Percentiles rank a stretch among this genome's conserved stretches.
Conservation (phyloP, 2,113 vertebrate genomes). For the Heloderma charlesbogerti region DNA sequence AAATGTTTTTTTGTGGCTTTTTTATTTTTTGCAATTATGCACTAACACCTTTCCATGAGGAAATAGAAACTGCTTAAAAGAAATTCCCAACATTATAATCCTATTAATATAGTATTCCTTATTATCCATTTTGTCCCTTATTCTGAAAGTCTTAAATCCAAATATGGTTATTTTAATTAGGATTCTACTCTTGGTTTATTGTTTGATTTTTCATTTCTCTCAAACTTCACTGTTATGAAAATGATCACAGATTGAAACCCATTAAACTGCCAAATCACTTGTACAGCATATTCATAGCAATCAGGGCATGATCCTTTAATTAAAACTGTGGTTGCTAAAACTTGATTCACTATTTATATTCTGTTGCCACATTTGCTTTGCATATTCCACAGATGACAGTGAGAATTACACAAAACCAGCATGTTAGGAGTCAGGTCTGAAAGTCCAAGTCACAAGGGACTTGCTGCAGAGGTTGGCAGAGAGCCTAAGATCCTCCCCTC, state of each 20-base stretch:
- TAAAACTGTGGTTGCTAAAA: background rate
- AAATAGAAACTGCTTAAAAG: constrained; percentile 66
- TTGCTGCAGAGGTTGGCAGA: too few species aligned
- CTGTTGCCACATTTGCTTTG: background rate
- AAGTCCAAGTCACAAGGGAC: background rate
- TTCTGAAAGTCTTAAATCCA: constrained; percentile 55
- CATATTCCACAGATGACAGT: background rate
- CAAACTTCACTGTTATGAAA: constrained; percentile 16
- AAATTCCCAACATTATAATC: constrained; percentile 54
- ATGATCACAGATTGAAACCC: constrained; percentile 6
- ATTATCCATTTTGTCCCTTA: constrained; percentile 63
- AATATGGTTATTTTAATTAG: constrained; percentile 60
- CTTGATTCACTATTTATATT: background rate
- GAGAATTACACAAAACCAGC: background rate
- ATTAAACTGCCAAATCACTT: background rate
- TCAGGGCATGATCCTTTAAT: background rate
- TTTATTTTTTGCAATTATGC: constrained; percentile 52
- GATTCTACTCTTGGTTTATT: constrained; percentile 36
- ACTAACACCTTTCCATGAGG: constrained; percentile 56
- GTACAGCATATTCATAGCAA: background rate
- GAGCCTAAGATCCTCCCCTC: too few species aligned
- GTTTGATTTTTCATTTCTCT: constrained; percentile 5
- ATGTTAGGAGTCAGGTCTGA: background rate
- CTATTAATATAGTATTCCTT: constrained; percentile 42
- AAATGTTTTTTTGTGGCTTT: background rate